Base-by-base conservation (phyloP, 53 echinoderm and acorn worm species). In the Paracentrotus lividus region DNA sequence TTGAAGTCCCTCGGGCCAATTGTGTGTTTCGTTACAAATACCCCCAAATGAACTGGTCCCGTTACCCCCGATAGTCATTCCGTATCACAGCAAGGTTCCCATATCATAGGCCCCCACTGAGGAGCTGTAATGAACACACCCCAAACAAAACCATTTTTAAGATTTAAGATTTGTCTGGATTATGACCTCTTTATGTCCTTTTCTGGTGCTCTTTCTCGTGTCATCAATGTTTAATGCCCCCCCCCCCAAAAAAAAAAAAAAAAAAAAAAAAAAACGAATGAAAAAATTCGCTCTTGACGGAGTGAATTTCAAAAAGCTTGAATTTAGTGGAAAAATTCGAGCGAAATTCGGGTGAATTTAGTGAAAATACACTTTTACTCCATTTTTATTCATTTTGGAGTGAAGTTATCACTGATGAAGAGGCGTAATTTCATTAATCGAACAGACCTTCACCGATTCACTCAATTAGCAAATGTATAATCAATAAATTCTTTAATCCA, bases 21-120 rank as follows among this genome's bases (percentile, higher is more conserved):
- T 40, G 72, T 72, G 72, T 72, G 40, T 72, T 72, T 72, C 72
- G 72, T 72, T 72, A 72, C 72, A 72, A 72, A 72, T 72, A 38
- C 40, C 32, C 72, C 40, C 15, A 72, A 18, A 72, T 64, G 64
- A 64, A 29, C 27, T 61, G 29, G 2, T 69, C 34, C 69, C 8
- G 34, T 69, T 20, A 36, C 36, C 18, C 40, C 72, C 40, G 32
- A 40, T 36, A 72, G 2, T 18, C 36, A 72, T 72, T 64, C 64
- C 64, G 31, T 1, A 64, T 29, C 64, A 9, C 64, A 64, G 31
- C 64, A 72, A 72, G 36, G 36, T 38, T 15, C 40, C 40, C 36
- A 40, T 33, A 72, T 18, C 4, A 40, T 38, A 32, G 36, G 12
- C 36, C 72, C 72, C 72, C 72, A 16, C 38, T 32, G 18, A 32